Evolutionary conservation across 2,888 invertebrate genomes (phyloP), one percentile per base, ranked within the genome.

Genomic region (Dichetophora obliterata): DNA sequence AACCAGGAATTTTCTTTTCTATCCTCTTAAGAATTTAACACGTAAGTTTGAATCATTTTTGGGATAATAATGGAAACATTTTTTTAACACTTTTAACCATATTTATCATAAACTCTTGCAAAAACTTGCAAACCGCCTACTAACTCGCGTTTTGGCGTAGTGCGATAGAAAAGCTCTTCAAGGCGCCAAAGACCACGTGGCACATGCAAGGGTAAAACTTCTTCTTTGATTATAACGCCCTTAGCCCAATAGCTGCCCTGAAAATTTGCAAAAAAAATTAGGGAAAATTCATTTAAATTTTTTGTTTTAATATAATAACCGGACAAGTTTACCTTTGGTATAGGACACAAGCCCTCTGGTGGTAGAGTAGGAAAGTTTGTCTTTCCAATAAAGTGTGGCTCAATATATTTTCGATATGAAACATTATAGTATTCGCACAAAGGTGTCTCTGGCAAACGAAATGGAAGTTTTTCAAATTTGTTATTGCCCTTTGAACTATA

Each of bases 301-400:
- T 34, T 65, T 34, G 6, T 0, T 11, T 6, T 8, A 34, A 63
- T 4, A 34, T 34, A 63, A 31, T n/a, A n/a, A n/a, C n/a, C n/a
- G 19, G 5, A 37, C 66, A 66, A 14, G 8, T 16, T 34, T 27
- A 79, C 79, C 74, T 79, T 79, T 59, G 77, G 79, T 19, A 79
- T 54, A 0, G 79, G 79, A 43, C 79, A 79, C 54, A 79, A n/a
- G 27, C 79, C 79, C 48, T 77, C 75, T 43, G 77, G 75, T 14
- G 79, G 75, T 14, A 79, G 69, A 27, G 14, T 57, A n/a, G 79
- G 79, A 61, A 75, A 77, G 57, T 77, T 69, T 11, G 77, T 48
- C 52, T 76, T 37, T 9, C 31, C 63, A 3, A 19, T 68, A 22
- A 77, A 75, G n/a, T 37, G 16, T 9, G 72, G 72, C 24, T 72